phyloP scores from a whole-genome alignment of 2,888 invertebrate genomes.

The Himalopsyche tibetana region DNA sequence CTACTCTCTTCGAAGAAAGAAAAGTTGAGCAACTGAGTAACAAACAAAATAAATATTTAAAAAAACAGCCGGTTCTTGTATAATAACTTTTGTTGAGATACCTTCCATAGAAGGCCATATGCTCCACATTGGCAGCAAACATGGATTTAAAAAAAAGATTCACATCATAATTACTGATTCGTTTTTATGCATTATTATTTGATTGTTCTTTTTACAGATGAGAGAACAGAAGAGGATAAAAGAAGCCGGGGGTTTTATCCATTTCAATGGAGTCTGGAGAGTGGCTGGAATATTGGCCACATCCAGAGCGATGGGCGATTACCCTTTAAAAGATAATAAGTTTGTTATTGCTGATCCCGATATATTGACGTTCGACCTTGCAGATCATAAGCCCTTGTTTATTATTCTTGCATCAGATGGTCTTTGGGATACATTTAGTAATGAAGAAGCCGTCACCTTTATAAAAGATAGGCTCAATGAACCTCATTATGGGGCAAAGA shows the following conservation, averaged over 20 bases:
- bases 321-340: constrained; percentile 94
- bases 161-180: no score
- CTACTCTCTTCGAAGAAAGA: no score
- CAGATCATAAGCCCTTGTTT: constrained; percentile 91
- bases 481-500: constrained; percentile 93
- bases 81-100: no score
- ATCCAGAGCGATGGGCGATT: constrained; percentile 95
- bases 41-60: no score
- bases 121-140: no score
- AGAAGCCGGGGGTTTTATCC: constrained; percentile 96
- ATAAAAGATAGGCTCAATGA: constrained; percentile 91
- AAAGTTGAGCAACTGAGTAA: no score
- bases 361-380: constrained; percentile 92
- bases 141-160: no score
- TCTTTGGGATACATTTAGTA: constrained; percentile 96
- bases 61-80: no score
- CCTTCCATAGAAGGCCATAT: no score
- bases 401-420: constrained; percentile 96
- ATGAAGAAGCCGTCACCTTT: constrained; percentile 95
- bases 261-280: constrained; percentile 97
- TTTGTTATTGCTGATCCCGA: constrained; percentile 97
- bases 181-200: no score
- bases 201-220: constrained; percentile 75
- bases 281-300: constrained; percentile 97
- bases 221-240: constrained; percentile 94